These are phyloP conservation scores for Chalcis sispes DNA, from an alignment of 2,888 invertebrate species.

Conservation along the genomic window DNA sequence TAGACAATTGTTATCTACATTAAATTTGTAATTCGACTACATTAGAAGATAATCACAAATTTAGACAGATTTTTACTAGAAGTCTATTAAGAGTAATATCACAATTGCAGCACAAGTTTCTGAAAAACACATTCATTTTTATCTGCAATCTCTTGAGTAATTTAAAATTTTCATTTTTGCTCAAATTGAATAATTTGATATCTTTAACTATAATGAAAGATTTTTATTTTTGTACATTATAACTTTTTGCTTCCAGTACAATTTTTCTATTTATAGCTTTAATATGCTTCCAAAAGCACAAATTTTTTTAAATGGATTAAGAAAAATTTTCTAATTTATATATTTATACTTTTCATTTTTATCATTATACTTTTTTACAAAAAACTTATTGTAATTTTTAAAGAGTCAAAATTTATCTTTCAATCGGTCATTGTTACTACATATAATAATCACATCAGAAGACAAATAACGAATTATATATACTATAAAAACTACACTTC, in stretches of 20 bases:
- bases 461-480: constrained; percentile 48
- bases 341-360: neutral
- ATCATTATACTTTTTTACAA: neutral
- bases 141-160: constrained; percentile 1
- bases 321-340: neutral
- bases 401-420: constrained; percentile 4
- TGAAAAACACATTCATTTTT: neutral
- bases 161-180: neutral
- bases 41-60: constrained; percentile 16
- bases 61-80: constrained; percentile 31
- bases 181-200: neutral
- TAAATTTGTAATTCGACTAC: constrained; percentile 64
- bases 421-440: constrained; percentile 29
- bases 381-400: constrained; percentile 11
- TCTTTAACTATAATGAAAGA: neutral
- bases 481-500: constrained; percentile 22
- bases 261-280: constrained; percentile 19
- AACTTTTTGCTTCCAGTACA: constrained; percentile 27
- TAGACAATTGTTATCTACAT: constrained; percentile 72
- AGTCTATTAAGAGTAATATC: constrained; percentile 26
- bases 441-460: constrained; percentile 19
- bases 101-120: constrained; percentile 21
- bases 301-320: constrained; percentile 18
- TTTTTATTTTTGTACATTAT: neutral
- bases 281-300: constrained; percentile 37